Conservation (phyloP, 2,888 invertebrate species). For the Lacanobia oleracea region DNA sequence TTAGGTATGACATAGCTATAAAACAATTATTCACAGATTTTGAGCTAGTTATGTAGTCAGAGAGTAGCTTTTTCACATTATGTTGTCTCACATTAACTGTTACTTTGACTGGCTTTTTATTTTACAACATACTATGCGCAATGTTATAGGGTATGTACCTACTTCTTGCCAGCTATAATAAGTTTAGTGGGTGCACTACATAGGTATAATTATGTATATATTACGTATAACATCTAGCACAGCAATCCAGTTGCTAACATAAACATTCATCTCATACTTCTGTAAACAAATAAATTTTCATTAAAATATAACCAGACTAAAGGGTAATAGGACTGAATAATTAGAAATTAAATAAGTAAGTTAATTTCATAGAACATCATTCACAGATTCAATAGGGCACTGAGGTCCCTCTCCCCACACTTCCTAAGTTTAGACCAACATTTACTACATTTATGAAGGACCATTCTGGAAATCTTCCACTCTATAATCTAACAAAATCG, state of each 20-base stretch:
- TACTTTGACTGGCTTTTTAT: slow-evolving; percentile 30
- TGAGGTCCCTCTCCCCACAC: slow-evolving; percentile 27
- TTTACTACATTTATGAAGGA: slow-evolving; percentile 25
- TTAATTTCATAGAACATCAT: slow-evolving; percentile 20
- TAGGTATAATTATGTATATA: slow-evolving; percentile 38
- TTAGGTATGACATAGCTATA: slow-evolving; percentile 7
- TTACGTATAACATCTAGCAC: slow-evolving; percentile 63
- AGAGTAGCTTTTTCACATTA: slow-evolving; percentile 5
- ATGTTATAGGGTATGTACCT: slow-evolving; percentile 48
- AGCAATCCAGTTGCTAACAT: slow-evolving; percentile 58
- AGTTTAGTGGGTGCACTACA: slow-evolving; percentile 61
- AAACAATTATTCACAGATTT: slow-evolving; percentile 24
- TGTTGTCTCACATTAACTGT: slow-evolving; percentile 15
- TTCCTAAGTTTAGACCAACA: slow-evolving; percentile 25
- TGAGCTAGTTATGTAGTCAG: slow-evolving; percentile 8
- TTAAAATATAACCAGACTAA: slow-evolving; percentile 9
- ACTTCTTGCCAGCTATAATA: slow-evolving; percentile 47
- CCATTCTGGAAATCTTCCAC: slow-evolving; percentile 21
- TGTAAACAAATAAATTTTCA: slow-evolving; percentile 24
- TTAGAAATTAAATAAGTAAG: slow-evolving; percentile 20
- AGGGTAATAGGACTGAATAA: slow-evolving; percentile 20
- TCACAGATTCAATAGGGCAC: slow-evolving; percentile 25
- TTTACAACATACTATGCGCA: slow-evolving; percentile 47
- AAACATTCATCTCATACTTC: slow-evolving; percentile 44
- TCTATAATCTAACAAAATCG: slow-evolving; percentile 43